Conservation (phyloP, 1,140 invertebrate genomes). For the Eupristina koningsbergeri region DNA sequence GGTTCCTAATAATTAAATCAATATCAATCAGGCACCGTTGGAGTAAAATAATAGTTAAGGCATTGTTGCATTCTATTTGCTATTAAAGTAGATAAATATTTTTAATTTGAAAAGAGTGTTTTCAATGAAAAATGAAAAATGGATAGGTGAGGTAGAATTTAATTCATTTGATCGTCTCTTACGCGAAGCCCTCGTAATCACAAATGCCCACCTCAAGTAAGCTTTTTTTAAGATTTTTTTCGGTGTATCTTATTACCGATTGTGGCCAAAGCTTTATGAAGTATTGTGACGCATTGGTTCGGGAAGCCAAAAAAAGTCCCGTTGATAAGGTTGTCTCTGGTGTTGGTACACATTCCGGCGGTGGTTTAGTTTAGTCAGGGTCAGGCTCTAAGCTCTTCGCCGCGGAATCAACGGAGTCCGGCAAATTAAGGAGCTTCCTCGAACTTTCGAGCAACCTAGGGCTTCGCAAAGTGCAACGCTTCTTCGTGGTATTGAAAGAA, state of each 20-base stretch:
- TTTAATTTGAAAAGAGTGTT: too few relatives aligned
- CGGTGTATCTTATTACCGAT: background rate
- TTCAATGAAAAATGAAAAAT: background rate
- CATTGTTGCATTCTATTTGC: too few relatives aligned
- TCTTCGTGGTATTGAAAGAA: background rate
- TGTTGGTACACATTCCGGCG: background rate
- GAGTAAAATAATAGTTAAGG: too few relatives aligned
- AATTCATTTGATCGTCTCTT: background rate
- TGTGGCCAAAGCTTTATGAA: background rate
- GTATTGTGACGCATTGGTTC: background rate
- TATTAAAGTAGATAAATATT: too few relatives aligned
- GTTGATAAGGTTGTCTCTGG: background rate
- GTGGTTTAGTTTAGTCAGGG: slow-evolving; percentile 29
- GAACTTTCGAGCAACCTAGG: slow-evolving; percentile 6
- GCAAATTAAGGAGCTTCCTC: slow-evolving; percentile 38
- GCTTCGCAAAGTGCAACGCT: slow-evolving; percentile 22
- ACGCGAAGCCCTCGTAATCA: background rate
- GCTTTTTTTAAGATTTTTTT: background rate
- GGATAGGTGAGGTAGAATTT: background rate
- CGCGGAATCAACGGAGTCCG: background rate
- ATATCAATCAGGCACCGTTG: too few relatives aligned
- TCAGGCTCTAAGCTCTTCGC: slow-evolving; percentile 33
- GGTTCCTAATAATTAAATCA: too few relatives aligned
- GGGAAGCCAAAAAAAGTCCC: slow-evolving; percentile 19
- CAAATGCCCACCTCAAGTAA: background rate